Evolutionary conservation across 1,140 invertebrate species (phyloP), one percentile per base, ranked within the genome.

Genomic region (Parapsyche elsis): DNA sequence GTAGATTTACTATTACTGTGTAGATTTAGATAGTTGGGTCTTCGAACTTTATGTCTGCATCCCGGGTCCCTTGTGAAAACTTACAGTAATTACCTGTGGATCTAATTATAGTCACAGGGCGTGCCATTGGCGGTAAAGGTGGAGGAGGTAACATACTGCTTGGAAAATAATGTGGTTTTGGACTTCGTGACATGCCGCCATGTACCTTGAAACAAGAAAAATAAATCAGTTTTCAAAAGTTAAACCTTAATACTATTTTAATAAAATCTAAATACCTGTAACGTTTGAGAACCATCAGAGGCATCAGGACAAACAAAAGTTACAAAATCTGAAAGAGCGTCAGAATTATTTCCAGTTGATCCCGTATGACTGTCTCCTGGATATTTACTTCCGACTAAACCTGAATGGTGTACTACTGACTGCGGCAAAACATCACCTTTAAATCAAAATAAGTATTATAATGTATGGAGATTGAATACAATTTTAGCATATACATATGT

Each of bases 271-370:
- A 87, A 87, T 90, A 95, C 94, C 92, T 95, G 95, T 85, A 93
- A 90, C 85, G 92, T 91, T 88, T 94, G 93, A 79, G 94, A 93
- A 59, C 82, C 82, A 84, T 93, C 94, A 84, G 95, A 94, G 57
- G 94, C 94, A 88, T 98, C 97, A 89, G 98, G 96, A 86, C 97
- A 98, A 61, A 98, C 97, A 85, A 98, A 96, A 44, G 96, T 98
- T 44, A 98, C 97, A 89, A 98, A 98, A 88, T 99, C 97, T 0
- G 96, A 95, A 76, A 99, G 92, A 0, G 95, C 97, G 87, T 98
- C 97, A 87, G 97, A 94, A 4, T 77, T 80, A 5, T 84, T 73
- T 84, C 95, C 94, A 30, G 94, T 93, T 84, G 95, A 95, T 57
- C 92, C 92, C 77, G 78, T 45, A 46, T 81, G 86, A 44, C 94